Percentiles rank a stretch among this genome's conserved stretches.
Evolutionary conservation across 2,888 invertebrate species (phyloP).

Genomic region (Heteromurus nitidus): DNA sequence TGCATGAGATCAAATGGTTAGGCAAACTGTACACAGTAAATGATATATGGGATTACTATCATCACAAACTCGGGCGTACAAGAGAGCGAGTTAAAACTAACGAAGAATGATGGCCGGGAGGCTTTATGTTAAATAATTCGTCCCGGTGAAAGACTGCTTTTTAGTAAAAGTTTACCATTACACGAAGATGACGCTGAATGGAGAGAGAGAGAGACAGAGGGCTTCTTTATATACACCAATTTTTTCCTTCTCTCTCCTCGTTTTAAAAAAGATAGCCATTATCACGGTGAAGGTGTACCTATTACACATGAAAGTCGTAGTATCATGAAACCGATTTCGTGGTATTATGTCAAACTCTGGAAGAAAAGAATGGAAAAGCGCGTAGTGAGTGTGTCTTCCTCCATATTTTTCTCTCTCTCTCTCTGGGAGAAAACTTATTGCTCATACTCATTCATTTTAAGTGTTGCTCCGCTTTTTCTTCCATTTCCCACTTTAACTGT

Average conservation of each 20-base stretch:
- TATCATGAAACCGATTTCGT: not conserved
- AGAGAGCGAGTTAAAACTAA: slow-evolving; percentile 20
- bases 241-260: too few species aligned
- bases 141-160: slow-evolving; percentile 35
- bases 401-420: slow-evolving; percentile 19
- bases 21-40: not conserved
- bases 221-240: too few species aligned
- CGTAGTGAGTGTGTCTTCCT: too few species aligned
- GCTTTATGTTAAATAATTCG: slow-evolving; percentile 50
- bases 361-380: slow-evolving; percentile 33
- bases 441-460: slow-evolving; percentile 15
- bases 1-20: slow-evolving; percentile 4
- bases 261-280: too few species aligned
- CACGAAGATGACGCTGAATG: too few species aligned
- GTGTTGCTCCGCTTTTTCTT: slow-evolving; percentile 29
- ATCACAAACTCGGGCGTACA: too few species aligned
- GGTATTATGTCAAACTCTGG: not conserved
- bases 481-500: too few species aligned
- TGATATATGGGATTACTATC: slow-evolving; percentile 15
- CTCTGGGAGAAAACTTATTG: slow-evolving; percentile 30
- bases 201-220: too few species aligned
- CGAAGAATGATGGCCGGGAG: slow-evolving; percentile 36
- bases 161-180: not conserved
- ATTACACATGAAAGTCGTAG: too few species aligned
- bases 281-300: too few species aligned